Conservation (phyloP, 2,113 vertebrate species). For the Podocnemis expansa region DNA sequence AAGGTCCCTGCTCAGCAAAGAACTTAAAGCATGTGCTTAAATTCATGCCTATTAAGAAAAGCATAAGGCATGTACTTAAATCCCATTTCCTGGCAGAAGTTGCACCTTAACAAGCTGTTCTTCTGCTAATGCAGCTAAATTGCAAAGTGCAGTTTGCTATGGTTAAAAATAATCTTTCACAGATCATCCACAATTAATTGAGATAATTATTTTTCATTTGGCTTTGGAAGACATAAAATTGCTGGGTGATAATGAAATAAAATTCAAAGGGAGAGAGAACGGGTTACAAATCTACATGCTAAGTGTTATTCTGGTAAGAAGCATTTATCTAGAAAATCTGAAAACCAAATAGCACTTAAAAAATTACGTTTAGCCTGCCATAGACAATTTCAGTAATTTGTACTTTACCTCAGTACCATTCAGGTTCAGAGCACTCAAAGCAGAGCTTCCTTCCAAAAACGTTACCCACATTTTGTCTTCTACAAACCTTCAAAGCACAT, state of each 20-base stretch:
- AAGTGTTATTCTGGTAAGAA: accelerated
- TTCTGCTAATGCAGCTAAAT: not conserved
- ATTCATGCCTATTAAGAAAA: not conserved
- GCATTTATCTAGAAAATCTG: not conserved
- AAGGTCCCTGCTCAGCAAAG: not conserved
- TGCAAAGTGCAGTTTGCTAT: not conserved
- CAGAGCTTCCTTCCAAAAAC: conserved; percentile 95
- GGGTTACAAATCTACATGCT: not conserved
- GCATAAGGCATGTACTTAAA: not conserved
- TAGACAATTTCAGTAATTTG: not conserved
- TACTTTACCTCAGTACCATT: conserved; percentile 89
- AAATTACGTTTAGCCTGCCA: not conserved
- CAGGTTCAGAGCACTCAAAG: conserved; percentile 87
- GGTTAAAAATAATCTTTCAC: not conserved
- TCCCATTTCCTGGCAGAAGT: not conserved
- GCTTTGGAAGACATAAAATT: not conserved
- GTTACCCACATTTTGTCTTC: conserved; percentile 99
- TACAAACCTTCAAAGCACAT: conserved; percentile 86
- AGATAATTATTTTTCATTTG: too few species aligned
- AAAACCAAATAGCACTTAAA: not conserved
- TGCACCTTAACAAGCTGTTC: not conserved
- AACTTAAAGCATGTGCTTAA: not conserved
- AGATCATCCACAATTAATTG: not conserved
- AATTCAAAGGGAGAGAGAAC: not conserved
- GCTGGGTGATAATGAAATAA: not conserved